Percentiles rank a stretch among this genome's conserved stretches.
Evolutionary conservation across 2,888 invertebrate genomes (phyloP).

Genomic region (Metallyticus violacea): DNA sequence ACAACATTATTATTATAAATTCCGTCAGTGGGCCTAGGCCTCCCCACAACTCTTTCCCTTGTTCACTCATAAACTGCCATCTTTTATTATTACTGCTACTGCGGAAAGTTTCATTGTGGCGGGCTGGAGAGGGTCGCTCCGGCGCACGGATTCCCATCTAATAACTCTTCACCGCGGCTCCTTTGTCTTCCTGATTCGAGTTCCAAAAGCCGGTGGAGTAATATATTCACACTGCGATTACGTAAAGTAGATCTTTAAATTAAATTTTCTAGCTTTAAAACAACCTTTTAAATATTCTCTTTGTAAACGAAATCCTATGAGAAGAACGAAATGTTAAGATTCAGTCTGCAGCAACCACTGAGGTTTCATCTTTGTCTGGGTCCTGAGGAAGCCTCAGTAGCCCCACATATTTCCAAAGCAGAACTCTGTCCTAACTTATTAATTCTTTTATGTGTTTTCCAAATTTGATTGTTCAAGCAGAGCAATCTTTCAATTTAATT

Average conservation of each 20-base stretch:
- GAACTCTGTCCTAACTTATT: too few species aligned
- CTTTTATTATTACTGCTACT: neutral
- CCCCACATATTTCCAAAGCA: too few species aligned
- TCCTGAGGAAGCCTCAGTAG: too few species aligned
- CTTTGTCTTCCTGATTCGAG: neutral
- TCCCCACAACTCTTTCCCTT: neutral
- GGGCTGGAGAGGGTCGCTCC: too few species aligned
- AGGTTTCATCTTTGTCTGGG: too few species aligned
- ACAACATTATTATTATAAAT: slow-evolving; percentile 20
- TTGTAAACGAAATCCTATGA: neutral
- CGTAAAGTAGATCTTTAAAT: neutral
- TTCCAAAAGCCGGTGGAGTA: neutral
- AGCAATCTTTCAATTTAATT: too few species aligned
- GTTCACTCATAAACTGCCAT: neutral
- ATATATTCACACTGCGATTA: neutral
- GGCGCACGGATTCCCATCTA: neutral
- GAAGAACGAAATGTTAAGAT: neutral
- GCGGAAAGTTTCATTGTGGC: neutral
- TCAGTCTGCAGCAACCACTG: neutral
- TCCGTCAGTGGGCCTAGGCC: slow-evolving; percentile 1
- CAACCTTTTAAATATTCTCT: neutral
- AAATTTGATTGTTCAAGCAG: too few species aligned
- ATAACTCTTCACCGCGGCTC: neutral
- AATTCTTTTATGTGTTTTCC: too few species aligned
- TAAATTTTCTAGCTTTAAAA: neutral